A percentile compares a stretch with the other conserved stretches of the same genome.
Evolutionary conservation across 2,797 vertebrate species (phyloP).

Genomic region (Pseudomugil tenellus): DNA sequence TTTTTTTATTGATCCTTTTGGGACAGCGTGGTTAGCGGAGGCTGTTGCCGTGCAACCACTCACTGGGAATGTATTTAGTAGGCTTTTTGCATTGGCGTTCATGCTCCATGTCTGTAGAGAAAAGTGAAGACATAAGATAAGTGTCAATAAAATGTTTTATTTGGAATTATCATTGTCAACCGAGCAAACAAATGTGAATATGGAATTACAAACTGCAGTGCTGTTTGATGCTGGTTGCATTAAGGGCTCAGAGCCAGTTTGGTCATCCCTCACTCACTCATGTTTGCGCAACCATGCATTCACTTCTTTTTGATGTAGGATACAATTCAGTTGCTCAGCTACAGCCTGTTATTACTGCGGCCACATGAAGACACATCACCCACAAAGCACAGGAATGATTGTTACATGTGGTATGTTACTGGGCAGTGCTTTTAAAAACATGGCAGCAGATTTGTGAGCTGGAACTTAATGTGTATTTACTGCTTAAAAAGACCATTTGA

Average conservation of each 20-base stretch:
- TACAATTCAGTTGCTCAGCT: constrained; percentile 58
- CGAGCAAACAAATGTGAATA: neutral
- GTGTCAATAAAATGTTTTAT: neutral
- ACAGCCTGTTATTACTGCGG: constrained; percentile 60
- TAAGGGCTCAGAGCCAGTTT: constrained; percentile 27
- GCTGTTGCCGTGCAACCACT: constrained; percentile 70
- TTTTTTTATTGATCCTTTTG: constrained; percentile 82
- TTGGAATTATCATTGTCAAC: neutral
- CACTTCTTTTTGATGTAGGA: constrained; percentile 57
- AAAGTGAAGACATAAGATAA: constrained; percentile 31
- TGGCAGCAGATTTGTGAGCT: constrained; percentile 23
- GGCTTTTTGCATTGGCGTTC: constrained; percentile 74
- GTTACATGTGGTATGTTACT: constrained; percentile 31
- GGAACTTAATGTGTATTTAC: constrained; percentile 20
- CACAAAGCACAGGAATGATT: constrained; percentile 30
- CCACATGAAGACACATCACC: constrained; percentile 45
- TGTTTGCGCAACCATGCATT: constrained; percentile 52
- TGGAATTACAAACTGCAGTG: constrained; percentile 3
- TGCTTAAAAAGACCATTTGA: constrained; percentile 14
- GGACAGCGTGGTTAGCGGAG: constrained; percentile 68
- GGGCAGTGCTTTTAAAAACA: constrained; percentile 40
- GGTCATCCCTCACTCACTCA: constrained; percentile 58
- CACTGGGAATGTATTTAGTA: constrained; percentile 78
- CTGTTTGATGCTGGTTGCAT: constrained; percentile 33
- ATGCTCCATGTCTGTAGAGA: constrained; percentile 77